Conservation (phyloP, 2,113 vertebrate genomes). For the Pardalotus punctatus region DNA sequence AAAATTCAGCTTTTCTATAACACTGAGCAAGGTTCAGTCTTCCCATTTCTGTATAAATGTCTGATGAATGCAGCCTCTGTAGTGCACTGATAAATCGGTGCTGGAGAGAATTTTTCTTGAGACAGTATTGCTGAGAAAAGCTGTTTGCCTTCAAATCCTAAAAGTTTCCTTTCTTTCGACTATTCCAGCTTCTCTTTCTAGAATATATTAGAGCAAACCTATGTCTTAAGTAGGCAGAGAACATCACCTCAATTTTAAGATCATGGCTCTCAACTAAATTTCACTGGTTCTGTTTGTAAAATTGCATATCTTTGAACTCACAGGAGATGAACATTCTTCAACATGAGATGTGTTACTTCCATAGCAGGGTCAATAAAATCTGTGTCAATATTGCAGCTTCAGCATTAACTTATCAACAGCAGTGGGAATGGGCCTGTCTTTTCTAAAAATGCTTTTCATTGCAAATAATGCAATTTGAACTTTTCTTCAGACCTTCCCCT, state of each 20-base stretch:
- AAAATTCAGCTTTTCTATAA: constrained; percentile 6
- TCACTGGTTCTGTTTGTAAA: background rate
- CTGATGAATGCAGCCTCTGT: constrained; percentile 17
- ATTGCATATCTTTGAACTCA: background rate
- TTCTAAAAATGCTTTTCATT: background rate
- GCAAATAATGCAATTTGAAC: background rate
- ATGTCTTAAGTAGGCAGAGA: background rate
- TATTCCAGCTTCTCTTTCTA: background rate
- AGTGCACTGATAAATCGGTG: background rate
- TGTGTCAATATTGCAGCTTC: background rate
- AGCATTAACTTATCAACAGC: background rate
- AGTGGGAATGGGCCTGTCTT: background rate
- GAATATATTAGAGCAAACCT: background rate
- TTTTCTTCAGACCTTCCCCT: background rate
- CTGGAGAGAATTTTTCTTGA: constrained; percentile 23
- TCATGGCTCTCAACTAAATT: background rate
- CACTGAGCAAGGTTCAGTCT: background rate
- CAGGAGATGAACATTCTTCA: background rate
- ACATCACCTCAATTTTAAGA: background rate
- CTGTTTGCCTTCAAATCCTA: background rate
- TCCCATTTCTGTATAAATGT: background rate
- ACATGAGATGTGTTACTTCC: background rate
- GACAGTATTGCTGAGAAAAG: constrained; percentile 37
- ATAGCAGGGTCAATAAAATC: background rate
- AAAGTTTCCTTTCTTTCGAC: background rate